Evolutionary conservation across 2,888 invertebrate species (phyloP).

Genomic region (Drosophila stalkeri): DNA sequence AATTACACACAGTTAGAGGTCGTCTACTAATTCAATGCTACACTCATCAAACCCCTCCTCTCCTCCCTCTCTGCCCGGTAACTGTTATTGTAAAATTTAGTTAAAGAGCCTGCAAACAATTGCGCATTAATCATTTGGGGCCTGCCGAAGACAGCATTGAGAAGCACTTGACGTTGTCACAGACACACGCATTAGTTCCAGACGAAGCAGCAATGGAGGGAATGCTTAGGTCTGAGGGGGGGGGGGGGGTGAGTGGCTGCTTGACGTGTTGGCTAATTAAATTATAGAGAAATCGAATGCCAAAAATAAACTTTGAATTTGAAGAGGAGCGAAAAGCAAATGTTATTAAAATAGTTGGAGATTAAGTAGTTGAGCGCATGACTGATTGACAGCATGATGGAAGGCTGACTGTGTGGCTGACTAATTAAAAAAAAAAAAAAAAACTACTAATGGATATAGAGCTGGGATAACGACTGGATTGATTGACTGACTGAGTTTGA

Average conservation of each 20-base stretch:
- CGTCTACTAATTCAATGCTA: conserved; percentile 10
- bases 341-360: neutral
- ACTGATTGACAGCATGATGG: neutral
- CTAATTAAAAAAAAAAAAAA: neutral
- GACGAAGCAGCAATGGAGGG: neutral
- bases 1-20: conserved; percentile 42
- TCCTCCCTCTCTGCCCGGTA: neutral
- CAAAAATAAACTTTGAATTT: conserved; percentile 5
- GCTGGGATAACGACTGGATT: too few species aligned
- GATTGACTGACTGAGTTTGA: neutral
- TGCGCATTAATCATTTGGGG: conserved; percentile 67
- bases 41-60: neutral
- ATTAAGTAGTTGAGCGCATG: neutral
- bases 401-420: neutral
- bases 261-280: conserved; percentile 15
- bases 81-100: conserved; percentile 63
- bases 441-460: too few species aligned
- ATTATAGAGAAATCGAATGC: conserved; percentile 20
- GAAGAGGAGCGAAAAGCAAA: neutral
- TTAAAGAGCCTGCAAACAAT: conserved; percentile 69
- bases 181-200: conserved; percentile 15
- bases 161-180: conserved; percentile 20
- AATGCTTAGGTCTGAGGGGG: accelerated
- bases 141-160: conserved; percentile 39
- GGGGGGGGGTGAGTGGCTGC: neutral